phyloP scores from a whole-genome alignment of 2,113 vertebrate genomes.

The Hyperopisus bebe region DNA sequence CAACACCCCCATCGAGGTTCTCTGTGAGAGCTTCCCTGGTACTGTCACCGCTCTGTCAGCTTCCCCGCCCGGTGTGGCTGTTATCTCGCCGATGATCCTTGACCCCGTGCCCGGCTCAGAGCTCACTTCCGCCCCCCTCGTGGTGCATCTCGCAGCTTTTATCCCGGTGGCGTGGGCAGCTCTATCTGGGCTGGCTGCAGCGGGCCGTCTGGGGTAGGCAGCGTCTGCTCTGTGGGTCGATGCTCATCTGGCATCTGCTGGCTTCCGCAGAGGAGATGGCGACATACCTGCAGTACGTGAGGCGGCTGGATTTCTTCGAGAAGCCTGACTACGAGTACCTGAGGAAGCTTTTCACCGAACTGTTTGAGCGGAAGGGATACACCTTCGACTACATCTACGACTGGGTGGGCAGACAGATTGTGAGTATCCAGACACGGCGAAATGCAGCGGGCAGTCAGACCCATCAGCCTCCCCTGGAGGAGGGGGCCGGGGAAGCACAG shows the following conservation, averaged over 20 bases:
- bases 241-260: background rate
- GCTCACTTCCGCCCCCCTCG: background rate
- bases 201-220: background rate
- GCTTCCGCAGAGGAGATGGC: constrained; percentile 89
- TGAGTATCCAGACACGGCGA: constrained; percentile 60
- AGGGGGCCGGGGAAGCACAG: background rate
- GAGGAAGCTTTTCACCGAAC: constrained; percentile 88
- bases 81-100: background rate
- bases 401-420: constrained; percentile 96
- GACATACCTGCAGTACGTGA: constrained; percentile 91
- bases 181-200: background rate
- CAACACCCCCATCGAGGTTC: constrained; percentile 95
- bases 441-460: background rate
- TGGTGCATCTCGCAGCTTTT: background rate
- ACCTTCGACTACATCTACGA: constrained; percentile 95
- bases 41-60: constrained; percentile 13
- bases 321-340: constrained; percentile 97
- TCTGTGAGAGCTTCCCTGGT: constrained; percentile 99
- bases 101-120: background rate
- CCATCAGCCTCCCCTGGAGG: background rate
- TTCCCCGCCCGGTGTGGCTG: background rate
- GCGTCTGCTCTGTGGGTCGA: background rate
- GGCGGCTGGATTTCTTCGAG: constrained; percentile 95
- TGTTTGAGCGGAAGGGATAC: constrained; percentile 96
- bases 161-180: background rate